Evolutionary conservation across 1,140 invertebrate species (phyloP).

Genomic region (Coenobita brevimanus): DNA sequence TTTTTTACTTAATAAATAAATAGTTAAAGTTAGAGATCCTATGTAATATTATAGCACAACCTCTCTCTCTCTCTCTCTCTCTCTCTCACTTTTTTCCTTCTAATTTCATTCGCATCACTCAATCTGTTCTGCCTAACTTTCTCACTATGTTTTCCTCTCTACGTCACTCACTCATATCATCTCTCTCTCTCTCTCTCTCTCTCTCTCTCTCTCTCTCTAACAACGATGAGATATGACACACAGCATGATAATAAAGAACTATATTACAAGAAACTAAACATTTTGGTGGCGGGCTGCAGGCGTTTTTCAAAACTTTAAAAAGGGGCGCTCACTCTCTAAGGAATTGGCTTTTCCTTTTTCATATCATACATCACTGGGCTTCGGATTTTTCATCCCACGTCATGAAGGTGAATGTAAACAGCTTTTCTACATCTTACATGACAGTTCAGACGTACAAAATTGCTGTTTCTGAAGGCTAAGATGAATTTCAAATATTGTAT

Average conservation of each 20-base stretch:
- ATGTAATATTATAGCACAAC: conserved; percentile 52
- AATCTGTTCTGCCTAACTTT: too few species aligned
- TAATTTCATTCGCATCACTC: too few species aligned
- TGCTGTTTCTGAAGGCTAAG: too few species aligned
- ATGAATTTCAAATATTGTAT: too few species aligned
- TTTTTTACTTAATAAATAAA: conserved; percentile 44
- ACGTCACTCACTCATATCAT: background rate
- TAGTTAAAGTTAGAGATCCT: conserved; percentile 63
- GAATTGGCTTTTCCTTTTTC: background rate
- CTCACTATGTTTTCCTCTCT: conserved; percentile 34
- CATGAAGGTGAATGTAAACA: too few species aligned
- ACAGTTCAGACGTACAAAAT: too few species aligned
- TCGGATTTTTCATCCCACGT: background rate
- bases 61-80: conserved; percentile 4
- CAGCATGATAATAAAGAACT: conserved; percentile 10
- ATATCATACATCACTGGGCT: background rate
- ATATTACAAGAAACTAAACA: conserved; percentile 45
- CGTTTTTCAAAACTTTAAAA: background rate
- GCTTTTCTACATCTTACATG: too few species aligned
- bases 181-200: background rate
- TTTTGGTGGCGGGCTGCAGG: conserved; percentile 2
- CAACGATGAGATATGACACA: conserved; percentile 40
- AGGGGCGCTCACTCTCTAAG: background rate
- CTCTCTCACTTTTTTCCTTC: background rate
- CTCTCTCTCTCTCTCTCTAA: conserved; percentile 7